Evolutionary conservation across 2,888 invertebrate genomes (phyloP).

Genomic region (Rhamphomyia laevipes): DNA sequence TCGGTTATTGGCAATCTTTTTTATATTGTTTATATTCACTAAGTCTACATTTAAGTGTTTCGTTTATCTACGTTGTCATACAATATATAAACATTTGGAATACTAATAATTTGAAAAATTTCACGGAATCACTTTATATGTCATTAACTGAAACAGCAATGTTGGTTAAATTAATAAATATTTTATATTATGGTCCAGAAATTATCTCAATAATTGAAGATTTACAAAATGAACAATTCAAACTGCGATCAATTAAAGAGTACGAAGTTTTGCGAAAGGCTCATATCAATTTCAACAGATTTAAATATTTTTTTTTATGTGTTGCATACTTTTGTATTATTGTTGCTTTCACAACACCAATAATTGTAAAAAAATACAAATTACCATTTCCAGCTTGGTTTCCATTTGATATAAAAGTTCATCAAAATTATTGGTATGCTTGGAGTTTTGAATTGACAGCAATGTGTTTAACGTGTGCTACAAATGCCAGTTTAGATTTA

Average conservation of each 20-base stretch:
- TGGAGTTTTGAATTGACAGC: constrained; percentile 22
- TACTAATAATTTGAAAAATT: constrained; percentile 7
- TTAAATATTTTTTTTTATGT: constrained; percentile 16
- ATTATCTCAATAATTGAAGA: constrained; percentile 17
- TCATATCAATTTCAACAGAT: constrained; percentile 16
- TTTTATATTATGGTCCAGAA: constrained; percentile 16
- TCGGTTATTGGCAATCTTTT: too few relatives aligned
- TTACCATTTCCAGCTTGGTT: constrained; percentile 26
- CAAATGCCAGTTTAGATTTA: constrained; percentile 23
- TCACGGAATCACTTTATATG: constrained; percentile 24
- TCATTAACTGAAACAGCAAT: constrained; percentile 22
- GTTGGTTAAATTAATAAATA: constrained; percentile 24
- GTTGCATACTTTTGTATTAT: constrained; percentile 4
- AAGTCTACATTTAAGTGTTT: too few relatives aligned
- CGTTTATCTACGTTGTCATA: too few relatives aligned
- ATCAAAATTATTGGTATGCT: constrained; percentile 18
- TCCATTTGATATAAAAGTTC: constrained; percentile 25
- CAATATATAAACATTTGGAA: too few relatives aligned
- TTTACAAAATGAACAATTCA: neutral
- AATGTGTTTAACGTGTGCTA: constrained; percentile 18
- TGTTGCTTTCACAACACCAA: constrained; percentile 8
- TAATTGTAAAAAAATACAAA: constrained; percentile 16
- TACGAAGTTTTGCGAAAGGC: constrained; percentile 11
- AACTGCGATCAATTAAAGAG: constrained; percentile 13
- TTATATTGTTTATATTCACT: too few relatives aligned